Evolutionary conservation across 2,797 vertebrate species (phyloP).

Genomic region (Alectoris magna): DNA sequence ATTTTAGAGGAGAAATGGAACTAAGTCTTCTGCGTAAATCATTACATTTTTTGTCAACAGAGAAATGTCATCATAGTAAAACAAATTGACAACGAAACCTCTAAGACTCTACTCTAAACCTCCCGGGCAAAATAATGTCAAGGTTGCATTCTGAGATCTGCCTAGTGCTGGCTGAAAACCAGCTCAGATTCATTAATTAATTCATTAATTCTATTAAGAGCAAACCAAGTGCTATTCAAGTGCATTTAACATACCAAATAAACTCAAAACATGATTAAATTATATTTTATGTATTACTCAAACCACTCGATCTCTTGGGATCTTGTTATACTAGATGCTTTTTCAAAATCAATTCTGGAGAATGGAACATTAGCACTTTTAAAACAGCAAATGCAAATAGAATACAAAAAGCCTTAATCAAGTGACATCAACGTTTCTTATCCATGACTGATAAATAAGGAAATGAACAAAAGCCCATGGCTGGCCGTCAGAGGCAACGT

Average conservation of each 20-base stretch:
- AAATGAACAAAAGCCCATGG: background rate
- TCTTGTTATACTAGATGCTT: background rate
- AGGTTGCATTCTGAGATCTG: background rate
- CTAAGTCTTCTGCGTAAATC: background rate
- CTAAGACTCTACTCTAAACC: background rate
- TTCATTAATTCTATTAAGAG: background rate
- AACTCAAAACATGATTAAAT: slow-evolving; percentile 9
- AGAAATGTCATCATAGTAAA: background rate
- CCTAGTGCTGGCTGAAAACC: background rate
- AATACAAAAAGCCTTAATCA: background rate
- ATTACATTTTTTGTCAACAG: background rate
- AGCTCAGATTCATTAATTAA: background rate
- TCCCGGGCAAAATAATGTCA: background rate
- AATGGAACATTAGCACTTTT: background rate
- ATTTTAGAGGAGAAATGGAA: background rate
- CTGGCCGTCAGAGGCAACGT: background rate
- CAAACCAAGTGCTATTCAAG: background rate
- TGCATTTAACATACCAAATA: slow-evolving; percentile 1
- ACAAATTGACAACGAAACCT: background rate
- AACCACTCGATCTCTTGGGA: background rate
- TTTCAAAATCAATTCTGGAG: slow-evolving; percentile 54
- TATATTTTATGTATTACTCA: background rate
- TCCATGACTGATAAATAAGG: background rate
- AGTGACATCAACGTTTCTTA: background rate
- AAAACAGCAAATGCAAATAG: background rate